Percentiles rank a stretch among this genome's conserved stretches.
phyloP scores from a whole-genome alignment of 2,797 vertebrate species.

The Lerista edwardsae region DNA sequence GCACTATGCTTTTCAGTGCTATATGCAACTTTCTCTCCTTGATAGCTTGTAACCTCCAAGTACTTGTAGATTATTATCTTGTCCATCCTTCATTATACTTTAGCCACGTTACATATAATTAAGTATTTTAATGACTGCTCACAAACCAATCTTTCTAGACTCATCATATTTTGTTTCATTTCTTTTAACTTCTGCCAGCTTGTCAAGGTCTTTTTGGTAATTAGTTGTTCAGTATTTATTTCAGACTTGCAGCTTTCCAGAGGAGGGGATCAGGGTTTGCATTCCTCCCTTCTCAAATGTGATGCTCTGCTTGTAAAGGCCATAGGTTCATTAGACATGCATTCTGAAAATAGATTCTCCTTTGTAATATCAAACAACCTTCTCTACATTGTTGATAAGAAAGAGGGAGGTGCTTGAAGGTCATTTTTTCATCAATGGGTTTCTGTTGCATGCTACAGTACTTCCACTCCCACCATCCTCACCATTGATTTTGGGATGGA shows the following conservation, averaged over 20 bases:
- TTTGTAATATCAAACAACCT: constrained; percentile 33
- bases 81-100: constrained; percentile 17
- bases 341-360: constrained; percentile 26
- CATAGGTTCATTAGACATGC: constrained; percentile 23
- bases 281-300: constrained; percentile 22
- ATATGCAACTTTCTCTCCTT: constrained; percentile 7
- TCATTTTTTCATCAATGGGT: constrained; percentile 13
- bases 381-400: neutral
- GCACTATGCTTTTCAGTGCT: neutral
- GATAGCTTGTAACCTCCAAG: neutral
- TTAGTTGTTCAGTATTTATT: neutral
- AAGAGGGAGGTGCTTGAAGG: neutral
- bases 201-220: constrained; percentile 29
- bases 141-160: constrained; percentile 12
- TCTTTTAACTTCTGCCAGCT: constrained; percentile 18
- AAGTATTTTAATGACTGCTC: constrained; percentile 31
- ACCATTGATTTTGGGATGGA: neutral
- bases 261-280: constrained; percentile 2
- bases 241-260: constrained; percentile 33
- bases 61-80: constrained; percentile 9
- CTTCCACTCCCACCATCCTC: neutral
- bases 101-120: constrained; percentile 20
- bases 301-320: constrained; percentile 15
- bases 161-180: constrained; percentile 27
- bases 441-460: neutral